These are phyloP conservation scores for Nudaria mundana DNA, from an alignment of 2,888 invertebrate genomes.

Conservation along the genomic window DNA sequence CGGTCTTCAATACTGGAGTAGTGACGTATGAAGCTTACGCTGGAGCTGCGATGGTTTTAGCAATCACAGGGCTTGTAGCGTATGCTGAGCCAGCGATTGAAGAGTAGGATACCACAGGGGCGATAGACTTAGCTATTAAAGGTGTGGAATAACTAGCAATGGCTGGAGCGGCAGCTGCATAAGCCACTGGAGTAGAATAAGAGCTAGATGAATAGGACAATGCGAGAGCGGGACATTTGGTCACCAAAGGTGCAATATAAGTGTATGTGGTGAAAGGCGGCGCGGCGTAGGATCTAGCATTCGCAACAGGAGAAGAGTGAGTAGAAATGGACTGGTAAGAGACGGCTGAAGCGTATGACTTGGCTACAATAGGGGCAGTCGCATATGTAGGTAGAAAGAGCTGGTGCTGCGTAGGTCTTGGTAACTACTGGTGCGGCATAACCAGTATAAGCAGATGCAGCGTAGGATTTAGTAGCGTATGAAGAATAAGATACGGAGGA, in stretches of 20 bases:
- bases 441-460: constrained; percentile 27
- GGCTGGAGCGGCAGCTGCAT: constrained; percentile 32
- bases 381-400: constrained; percentile 65
- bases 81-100: constrained; percentile 30
- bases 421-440: constrained; percentile 49
- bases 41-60: constrained; percentile 43
- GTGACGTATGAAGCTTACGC: constrained; percentile 71
- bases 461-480: constrained; percentile 33
- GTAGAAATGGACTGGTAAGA: constrained; percentile 48
- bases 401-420: constrained; percentile 40
- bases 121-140: constrained; percentile 31
- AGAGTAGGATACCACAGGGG: constrained; percentile 36
- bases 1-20: constrained; percentile 64
- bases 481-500: constrained; percentile 36
- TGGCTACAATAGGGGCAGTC: constrained; percentile 70
- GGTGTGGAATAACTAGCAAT: constrained; percentile 36
- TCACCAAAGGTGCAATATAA: constrained; percentile 63
- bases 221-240: constrained; percentile 57
- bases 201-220: constrained; percentile 50
- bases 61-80: constrained; percentile 48
- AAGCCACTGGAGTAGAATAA: constrained; percentile 50
- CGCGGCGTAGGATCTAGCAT: constrained; percentile 51
- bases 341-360: constrained; percentile 47
- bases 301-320: constrained; percentile 54
- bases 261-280: constrained; percentile 43